Conservation (phyloP, 2,888 invertebrate genomes). For the Melieria omissa region DNA sequence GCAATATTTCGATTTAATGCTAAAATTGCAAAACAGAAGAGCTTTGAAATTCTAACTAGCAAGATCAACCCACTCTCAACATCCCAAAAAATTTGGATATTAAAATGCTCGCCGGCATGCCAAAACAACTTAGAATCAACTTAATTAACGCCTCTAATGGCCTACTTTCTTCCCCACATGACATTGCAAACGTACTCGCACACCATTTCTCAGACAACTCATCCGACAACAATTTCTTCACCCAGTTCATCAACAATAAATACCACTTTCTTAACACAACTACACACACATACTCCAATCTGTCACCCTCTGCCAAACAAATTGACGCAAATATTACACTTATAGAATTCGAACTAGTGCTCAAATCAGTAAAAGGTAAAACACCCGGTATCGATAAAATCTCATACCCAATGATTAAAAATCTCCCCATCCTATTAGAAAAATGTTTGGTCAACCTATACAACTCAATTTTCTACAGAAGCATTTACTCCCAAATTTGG, state of each 20-base stretch:
- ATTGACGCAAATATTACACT: background rate
- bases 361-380: background rate
- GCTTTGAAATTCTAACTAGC: background rate
- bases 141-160: no score
- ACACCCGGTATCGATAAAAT: background rate
- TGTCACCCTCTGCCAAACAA: no score
- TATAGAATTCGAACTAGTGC: background rate
- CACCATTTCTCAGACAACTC: background rate
- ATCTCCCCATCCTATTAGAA: background rate
- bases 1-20: background rate
- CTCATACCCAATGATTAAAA: background rate
- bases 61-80: background rate
- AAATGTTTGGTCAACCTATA: no score
- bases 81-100: background rate
- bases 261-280: no score
- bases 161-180: no score
- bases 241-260: background rate
- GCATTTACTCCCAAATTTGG: no score
- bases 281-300: no score
- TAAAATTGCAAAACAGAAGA: background rate
- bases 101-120: background rate
- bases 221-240: background rate
- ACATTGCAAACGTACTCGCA: no score
- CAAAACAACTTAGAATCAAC: no score
- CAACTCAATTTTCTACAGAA: no score